Evolutionary conservation across 2,113 vertebrate genomes (phyloP), one percentile per base, ranked within the genome.

Genomic region (Murina feae): DNA sequence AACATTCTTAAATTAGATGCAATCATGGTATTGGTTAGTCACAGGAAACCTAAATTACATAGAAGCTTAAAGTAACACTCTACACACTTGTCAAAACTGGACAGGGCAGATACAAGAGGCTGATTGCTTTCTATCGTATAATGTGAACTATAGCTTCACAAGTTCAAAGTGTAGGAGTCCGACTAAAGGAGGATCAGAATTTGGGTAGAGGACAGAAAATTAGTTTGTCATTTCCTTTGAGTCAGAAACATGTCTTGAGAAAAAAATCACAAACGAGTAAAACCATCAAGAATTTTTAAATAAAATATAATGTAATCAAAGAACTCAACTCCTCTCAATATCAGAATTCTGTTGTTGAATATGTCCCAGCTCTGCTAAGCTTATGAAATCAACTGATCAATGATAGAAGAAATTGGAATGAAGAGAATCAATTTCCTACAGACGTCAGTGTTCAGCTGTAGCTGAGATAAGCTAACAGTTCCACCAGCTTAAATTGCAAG

Each of bases 1-100:
- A 96, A 69, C 7, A 28, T 37, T 89, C 94, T 86, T 78, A 60
- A 89, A 96, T 97, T 96, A 97, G 96, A 95, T 78, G 42, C 16
- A 75, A n/a, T 92, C 96, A 72, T 88, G 75, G 71, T 51, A 66
- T 88, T 97, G 81, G 89, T 60, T 71, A 97, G 65, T 90, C 82
- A 94, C 42, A 87, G 71, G 80, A 75, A 17, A 66, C 18, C 88
- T 89, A 91, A 97, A 97, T 94, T 86, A 51, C 80, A 95, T 3
- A 30, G 78, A 37, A 44, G 39, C 18, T 93, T 76, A 65, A 55
- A 94, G 82, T 37, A 86, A 47, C 44, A 69, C 63, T 37, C 66
- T 47, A 49, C 0, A 0, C 23, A 35, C 44, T 85, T 84, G 80
- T 72, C 74, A 60, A 42, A 95, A 92, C 80, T 91, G 39, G 80